Evolutionary conservation across 2,113 vertebrate genomes (phyloP).

Genomic region (Bujurquina vittata): DNA sequence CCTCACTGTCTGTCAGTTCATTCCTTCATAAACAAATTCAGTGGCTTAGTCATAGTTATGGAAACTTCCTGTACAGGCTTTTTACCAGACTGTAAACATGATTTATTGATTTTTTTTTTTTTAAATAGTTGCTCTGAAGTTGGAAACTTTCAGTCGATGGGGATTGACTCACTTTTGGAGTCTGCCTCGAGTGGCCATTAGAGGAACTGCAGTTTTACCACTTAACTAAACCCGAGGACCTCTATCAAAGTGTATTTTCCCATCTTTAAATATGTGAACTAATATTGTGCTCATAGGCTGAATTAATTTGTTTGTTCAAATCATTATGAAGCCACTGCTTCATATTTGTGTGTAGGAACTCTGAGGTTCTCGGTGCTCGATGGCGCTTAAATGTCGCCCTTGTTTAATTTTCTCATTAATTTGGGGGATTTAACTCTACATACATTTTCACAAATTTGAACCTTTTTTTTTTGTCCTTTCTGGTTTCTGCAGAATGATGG

Average conservation of each 20-base stretch:
- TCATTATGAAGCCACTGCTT: not conserved
- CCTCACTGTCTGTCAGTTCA: not conserved
- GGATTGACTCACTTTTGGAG: not conserved
- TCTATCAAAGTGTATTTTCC: not conserved
- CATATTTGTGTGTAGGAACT: not conserved
- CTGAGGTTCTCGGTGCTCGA: not conserved
- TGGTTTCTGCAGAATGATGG: not conserved
- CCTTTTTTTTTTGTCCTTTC: not conserved
- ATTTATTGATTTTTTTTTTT: not conserved
- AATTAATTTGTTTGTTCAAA: not conserved
- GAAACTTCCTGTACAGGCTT: not conserved
- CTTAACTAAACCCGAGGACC: not conserved
- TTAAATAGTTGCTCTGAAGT: not conserved
- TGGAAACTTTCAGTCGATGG: not conserved
- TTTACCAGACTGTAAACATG: not conserved
- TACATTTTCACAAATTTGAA: not conserved
- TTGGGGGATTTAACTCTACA: not conserved
- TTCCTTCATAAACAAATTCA: no score
- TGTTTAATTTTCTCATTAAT: rapidly evolving
- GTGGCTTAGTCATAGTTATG: no score
- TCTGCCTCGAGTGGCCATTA: not conserved
- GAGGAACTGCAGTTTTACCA: not conserved
- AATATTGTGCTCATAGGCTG: not conserved
- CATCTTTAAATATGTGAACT: not conserved
- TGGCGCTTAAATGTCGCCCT: not conserved